These are phyloP conservation scores for Papilio elwesi DNA, from an alignment of 2,888 invertebrate species.

Conservation along the genomic window DNA sequence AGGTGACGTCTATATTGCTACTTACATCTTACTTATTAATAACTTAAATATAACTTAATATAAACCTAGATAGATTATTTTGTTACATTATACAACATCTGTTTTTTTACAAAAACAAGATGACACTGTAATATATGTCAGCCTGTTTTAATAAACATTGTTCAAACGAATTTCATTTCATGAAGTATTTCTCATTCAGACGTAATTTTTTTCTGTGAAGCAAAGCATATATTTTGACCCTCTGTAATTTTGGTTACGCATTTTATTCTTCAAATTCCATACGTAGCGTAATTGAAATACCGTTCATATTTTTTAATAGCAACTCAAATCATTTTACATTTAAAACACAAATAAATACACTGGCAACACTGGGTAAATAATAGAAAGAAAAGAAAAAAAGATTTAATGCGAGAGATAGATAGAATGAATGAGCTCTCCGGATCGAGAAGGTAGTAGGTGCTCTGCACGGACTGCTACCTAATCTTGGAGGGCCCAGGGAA, in stretches of 20 bases:
- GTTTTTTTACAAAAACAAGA: not conserved
- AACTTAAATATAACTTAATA: too few species aligned
- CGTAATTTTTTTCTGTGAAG: slow-evolving; percentile 27
- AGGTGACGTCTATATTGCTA: too few species aligned
- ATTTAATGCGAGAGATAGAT: not conserved
- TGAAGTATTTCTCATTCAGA: not conserved
- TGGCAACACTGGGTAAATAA: too few species aligned
- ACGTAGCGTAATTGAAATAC: slow-evolving; percentile 10
- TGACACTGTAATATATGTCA: not conserved
- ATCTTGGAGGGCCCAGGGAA: too few species aligned
- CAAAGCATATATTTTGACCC: slow-evolving; percentile 43
- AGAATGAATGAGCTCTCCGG: too few species aligned
- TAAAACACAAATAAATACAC: too few species aligned
- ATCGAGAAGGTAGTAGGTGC: too few species aligned
- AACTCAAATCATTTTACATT: too few species aligned
- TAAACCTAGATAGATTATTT: too few species aligned
- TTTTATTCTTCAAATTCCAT: slow-evolving; percentile 29
- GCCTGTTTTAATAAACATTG: not conserved
- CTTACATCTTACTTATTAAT: too few species aligned
- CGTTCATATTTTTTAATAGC: too few species aligned
- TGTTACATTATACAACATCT: not conserved
- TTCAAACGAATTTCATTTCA: not conserved
- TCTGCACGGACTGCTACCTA: too few species aligned
- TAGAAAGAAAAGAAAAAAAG: not conserved
- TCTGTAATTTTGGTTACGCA: slow-evolving; percentile 10